Evolutionary conservation across 53 echinoderm and acorn worm genomes (phyloP).

Genomic region (Holothuria scabra): DNA sequence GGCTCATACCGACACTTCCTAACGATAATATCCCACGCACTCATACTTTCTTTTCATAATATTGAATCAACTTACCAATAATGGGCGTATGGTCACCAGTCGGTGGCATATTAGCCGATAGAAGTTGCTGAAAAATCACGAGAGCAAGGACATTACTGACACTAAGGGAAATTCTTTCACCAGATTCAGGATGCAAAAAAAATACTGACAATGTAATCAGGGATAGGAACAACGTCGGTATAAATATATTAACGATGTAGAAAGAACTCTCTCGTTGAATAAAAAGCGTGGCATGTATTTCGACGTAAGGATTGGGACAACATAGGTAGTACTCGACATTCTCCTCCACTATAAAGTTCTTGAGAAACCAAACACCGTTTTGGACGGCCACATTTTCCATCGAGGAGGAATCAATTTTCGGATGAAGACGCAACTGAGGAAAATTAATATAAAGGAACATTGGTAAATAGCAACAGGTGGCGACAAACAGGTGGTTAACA

Average conservation of each 20-base stretch:
- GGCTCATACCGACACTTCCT: too few relatives aligned
- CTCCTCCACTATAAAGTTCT: constrained; percentile 1
- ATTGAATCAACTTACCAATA: constrained; percentile 42
- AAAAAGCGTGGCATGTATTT: constrained; percentile 47
- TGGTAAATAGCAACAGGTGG: background rate
- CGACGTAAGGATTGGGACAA: constrained; percentile 57
- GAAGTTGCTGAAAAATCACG: constrained; percentile 59
- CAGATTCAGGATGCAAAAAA: constrained; percentile 53
- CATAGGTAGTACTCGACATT: constrained; percentile 47
- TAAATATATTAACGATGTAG: constrained; percentile 57
- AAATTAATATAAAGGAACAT: background rate
- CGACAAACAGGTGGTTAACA: background rate
- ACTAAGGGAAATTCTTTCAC: constrained; percentile 64
- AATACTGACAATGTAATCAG: constrained; percentile 55
- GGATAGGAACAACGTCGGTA: constrained; percentile 58
- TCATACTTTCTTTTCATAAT: too few relatives aligned
- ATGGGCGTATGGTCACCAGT: constrained; percentile 61
- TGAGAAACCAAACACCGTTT: constrained; percentile 7
- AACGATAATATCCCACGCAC: too few relatives aligned
- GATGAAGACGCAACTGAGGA: background rate
- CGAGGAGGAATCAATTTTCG: background rate
- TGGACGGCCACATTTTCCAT: background rate
- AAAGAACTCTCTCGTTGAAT: constrained; percentile 47
- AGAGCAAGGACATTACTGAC: constrained; percentile 59
- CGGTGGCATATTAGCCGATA: constrained; percentile 59